Percentiles rank a stretch among this genome's conserved stretches.
phyloP scores from a whole-genome alignment of 1,140 invertebrate genomes.

The Heliconius hewitsoni region DNA sequence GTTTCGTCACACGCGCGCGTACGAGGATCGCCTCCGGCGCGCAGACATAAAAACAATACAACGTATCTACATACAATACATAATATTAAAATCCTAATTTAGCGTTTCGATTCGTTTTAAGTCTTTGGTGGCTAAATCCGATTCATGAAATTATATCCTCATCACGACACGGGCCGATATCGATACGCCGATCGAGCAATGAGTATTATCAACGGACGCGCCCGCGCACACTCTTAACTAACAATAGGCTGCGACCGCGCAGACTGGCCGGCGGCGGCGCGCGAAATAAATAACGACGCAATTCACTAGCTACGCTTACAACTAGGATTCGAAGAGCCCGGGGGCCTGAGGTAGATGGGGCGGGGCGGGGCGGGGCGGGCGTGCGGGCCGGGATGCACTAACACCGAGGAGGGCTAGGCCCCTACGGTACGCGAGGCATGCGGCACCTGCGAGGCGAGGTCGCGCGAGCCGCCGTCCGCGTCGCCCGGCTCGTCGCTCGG shows the following conservation, averaged over 20 bases:
- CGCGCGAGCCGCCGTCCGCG: constrained; percentile 80
- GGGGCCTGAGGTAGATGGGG: constrained; percentile 69
- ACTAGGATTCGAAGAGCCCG: constrained; percentile 75
- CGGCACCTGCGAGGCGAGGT: constrained; percentile 83
- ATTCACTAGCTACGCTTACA: constrained; percentile 76
- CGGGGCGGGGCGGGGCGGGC: constrained; percentile 49
- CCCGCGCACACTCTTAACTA: constrained; percentile 56
- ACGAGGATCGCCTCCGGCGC: background rate
- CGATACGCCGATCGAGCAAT: constrained; percentile 44
- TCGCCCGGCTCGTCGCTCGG: constrained; percentile 81
- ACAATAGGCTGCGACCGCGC: constrained; percentile 80
- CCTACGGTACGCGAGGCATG: constrained; percentile 70
- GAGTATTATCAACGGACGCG: constrained; percentile 65
- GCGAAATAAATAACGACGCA: constrained; percentile 63
- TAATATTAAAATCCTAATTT: constrained; percentile 35
- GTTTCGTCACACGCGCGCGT: constrained; percentile 27
- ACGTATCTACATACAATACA: constrained; percentile 40
- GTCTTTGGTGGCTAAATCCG: constrained; percentile 64
- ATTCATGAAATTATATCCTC: constrained; percentile 46
- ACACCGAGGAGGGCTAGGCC: constrained; percentile 74
- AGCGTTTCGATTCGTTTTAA: constrained; percentile 43
- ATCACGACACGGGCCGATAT: constrained; percentile 36
- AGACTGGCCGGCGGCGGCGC: constrained; percentile 56
- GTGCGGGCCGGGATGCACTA: constrained; percentile 75
- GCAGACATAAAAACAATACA: constrained; percentile 31